Percentiles rank a stretch among this genome's conserved stretches.
Conservation (phyloP, 1,140 invertebrate species). For the Stegodyphus dumicola region DNA sequence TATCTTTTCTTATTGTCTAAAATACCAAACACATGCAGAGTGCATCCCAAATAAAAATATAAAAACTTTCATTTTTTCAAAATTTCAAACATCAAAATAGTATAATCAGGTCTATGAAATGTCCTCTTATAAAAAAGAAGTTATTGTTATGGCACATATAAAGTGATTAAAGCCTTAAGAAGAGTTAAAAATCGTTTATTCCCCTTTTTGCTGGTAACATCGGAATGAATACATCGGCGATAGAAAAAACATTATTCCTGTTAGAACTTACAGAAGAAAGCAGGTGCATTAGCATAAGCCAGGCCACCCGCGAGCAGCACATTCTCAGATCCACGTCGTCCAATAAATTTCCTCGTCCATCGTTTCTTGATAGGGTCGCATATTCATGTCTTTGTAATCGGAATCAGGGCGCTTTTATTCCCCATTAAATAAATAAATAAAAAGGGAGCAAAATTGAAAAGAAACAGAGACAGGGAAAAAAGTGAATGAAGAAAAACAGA, state of each 20-base stretch:
- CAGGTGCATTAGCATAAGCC: constrained; percentile 24
- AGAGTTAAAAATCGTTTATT: too few species aligned
- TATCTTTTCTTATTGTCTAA: too few species aligned
- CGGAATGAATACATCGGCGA: neutral
- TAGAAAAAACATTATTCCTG: neutral
- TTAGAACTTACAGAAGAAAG: neutral
- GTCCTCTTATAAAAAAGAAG: too few species aligned
- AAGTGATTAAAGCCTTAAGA: too few species aligned
- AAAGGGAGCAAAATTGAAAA: neutral
- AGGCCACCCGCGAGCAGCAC: constrained; percentile 37
- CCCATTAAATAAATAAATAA: constrained; percentile 7
- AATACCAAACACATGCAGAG: too few species aligned
- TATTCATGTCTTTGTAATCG: constrained; percentile 57
- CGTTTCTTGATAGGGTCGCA: constrained; percentile 33
- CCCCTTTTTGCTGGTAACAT: too few species aligned
- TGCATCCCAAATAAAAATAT: too few species aligned
- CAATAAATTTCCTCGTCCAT: constrained; percentile 41
- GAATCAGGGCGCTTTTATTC: constrained; percentile 55
- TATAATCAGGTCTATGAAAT: too few species aligned
- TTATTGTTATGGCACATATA: too few species aligned
- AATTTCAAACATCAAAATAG: too few species aligned
- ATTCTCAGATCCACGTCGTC: neutral
- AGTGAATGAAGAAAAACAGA: neutral
- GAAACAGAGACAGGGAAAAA: neutral
- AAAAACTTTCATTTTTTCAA: too few species aligned